Percentiles rank a stretch among this genome's conserved stretches.
Conservation (phyloP, 2,888 invertebrate species). For the Ecliptopera silaceata region DNA sequence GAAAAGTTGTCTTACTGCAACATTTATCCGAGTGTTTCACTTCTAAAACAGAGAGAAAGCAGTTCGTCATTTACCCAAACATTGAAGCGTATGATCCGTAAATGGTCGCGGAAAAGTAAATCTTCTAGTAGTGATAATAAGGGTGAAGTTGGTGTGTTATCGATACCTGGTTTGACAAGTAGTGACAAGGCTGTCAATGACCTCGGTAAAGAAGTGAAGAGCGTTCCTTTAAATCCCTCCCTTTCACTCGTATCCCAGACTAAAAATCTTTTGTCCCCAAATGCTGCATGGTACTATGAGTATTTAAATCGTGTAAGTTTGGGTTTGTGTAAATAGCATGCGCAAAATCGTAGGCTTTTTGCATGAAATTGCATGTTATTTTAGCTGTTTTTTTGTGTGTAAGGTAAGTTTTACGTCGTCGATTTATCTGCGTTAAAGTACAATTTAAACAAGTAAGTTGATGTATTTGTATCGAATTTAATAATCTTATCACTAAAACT, state of each 20-base stretch:
- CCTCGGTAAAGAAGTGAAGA: conserved; percentile 64
- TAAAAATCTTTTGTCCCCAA: conserved; percentile 60
- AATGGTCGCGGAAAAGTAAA: conserved; percentile 51
- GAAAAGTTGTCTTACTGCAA: conserved; percentile 61
- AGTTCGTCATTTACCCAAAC: conserved; percentile 55
- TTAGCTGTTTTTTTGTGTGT: conserved; percentile 4
- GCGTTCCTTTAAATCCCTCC: conserved; percentile 65
- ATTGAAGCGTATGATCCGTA: conserved; percentile 44
- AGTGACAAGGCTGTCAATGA: conserved; percentile 63
- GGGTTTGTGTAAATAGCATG: conserved; percentile 55
- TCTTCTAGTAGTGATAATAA: conserved; percentile 50
- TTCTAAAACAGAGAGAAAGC: conserved; percentile 53
- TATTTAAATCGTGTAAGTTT: conserved; percentile 78
- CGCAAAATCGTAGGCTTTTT: conserved; percentile 29
- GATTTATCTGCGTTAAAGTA: too few relatives aligned
- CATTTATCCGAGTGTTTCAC: conserved; percentile 65
- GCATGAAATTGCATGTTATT: conserved; percentile 24
- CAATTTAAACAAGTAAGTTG: too few relatives aligned
- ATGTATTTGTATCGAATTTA: not conserved
- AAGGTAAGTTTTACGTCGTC: not conserved
- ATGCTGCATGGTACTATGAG: conserved; percentile 79
- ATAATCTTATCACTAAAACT: conserved; percentile 16
- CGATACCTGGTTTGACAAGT: conserved; percentile 64
- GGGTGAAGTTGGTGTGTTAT: conserved; percentile 66
- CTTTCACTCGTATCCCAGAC: conserved; percentile 70